These are phyloP conservation scores for Mus spicilegus DNA, from an alignment of 2,113 vertebrate species.

Conservation along the genomic window DNA sequence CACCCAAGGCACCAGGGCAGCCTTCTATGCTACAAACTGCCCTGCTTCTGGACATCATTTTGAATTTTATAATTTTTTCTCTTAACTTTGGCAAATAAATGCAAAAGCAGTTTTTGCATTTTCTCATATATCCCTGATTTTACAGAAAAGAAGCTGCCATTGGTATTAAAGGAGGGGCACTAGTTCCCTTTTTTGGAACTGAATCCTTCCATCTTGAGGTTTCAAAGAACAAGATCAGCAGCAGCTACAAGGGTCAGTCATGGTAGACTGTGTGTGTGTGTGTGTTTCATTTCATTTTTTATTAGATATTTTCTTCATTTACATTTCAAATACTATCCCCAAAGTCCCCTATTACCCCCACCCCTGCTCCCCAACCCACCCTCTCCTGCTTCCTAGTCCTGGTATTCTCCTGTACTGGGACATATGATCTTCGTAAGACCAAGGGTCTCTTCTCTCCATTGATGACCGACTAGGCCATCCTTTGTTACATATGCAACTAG, in stretches of 20 bases:
- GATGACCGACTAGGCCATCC: too few relatives aligned
- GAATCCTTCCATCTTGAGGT: not conserved
- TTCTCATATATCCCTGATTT: not conserved
- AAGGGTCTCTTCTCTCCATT: too few relatives aligned
- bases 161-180: not conserved
- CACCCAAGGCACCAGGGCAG: not conserved
- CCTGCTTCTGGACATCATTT: not conserved
- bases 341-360: too few relatives aligned
- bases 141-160: not conserved
- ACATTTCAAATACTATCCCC: too few relatives aligned
- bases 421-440: too few relatives aligned
- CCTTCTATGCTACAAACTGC: not conserved
- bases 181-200: not conserved
- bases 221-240: not conserved
- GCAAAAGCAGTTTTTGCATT: not conserved
- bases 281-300: too few relatives aligned
- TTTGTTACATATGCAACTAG: too few relatives aligned
- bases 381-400: too few relatives aligned
- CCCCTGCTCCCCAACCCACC: too few relatives aligned
- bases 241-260: accelerated
- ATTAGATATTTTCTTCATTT: too few relatives aligned
- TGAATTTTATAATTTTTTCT: not conserved
- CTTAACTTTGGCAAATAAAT: constrained; percentile 46
- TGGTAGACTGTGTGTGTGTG: not conserved
- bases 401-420: too few relatives aligned